These are phyloP conservation scores for Scrobipalpa atriplicella DNA, from an alignment of 2,888 invertebrate genomes.

Conservation along the genomic window DNA sequence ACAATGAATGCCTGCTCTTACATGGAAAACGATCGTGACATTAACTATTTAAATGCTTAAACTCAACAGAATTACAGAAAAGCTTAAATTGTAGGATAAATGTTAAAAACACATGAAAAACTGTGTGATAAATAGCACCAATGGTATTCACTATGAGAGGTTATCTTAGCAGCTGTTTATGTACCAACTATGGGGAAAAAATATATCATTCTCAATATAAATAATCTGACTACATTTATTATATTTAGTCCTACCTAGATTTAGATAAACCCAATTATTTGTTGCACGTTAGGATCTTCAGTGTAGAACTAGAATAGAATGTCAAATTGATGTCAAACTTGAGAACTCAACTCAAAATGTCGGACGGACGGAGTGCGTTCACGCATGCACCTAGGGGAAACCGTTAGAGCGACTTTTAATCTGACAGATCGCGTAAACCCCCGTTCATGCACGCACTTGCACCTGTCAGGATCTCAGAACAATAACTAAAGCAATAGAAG, in stretches of 20 bases:
- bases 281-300: neutral
- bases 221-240: neutral
- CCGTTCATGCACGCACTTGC: no score
- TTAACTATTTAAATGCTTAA: neutral
- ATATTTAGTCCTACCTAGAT: slow-evolving; percentile 4
- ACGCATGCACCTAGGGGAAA: no score
- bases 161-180: neutral
- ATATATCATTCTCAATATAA: neutral
- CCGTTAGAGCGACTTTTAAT: no score
- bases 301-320: neutral
- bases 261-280: neutral
- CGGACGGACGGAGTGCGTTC: no score
- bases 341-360: no score
- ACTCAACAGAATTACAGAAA: neutral
- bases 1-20: neutral
- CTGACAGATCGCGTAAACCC: no score
- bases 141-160: neutral
- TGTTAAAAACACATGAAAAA: neutral
- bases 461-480: no score
- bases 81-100: neutral
- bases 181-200: neutral
- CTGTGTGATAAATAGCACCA: no score
- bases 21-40: neutral
- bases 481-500: no score
- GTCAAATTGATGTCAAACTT: no score